A percentile compares a stretch with the other conserved stretches of the same genome.
These are phyloP conservation scores for Brachyhypopomus gauderio DNA, from an alignment of 2,113 vertebrate species.

Conservation along the genomic window DNA sequence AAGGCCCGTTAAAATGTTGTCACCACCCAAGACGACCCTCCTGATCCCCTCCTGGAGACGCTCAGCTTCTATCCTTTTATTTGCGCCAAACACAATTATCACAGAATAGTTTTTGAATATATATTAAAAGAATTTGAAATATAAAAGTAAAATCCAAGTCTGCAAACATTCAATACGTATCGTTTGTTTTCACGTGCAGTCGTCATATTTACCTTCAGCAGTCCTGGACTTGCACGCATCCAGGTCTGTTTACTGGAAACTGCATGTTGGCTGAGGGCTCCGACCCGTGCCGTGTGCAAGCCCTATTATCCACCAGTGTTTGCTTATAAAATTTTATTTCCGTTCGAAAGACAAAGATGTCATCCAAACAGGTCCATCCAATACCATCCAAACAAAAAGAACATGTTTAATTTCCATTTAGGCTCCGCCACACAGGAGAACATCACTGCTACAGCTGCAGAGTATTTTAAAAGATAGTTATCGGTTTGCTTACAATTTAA, in stretches of 20 bases:
- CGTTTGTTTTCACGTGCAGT: background rate
- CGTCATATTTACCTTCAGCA: background rate
- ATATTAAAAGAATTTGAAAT: background rate
- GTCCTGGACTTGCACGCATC: background rate
- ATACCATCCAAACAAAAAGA: background rate
- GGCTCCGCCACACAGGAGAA: background rate
- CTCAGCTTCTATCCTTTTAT: too few relatives aligned
- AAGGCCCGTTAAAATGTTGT: too few relatives aligned
- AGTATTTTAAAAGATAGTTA: constrained; percentile 6
- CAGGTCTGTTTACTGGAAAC: constrained; percentile 3
- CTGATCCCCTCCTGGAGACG: too few relatives aligned
- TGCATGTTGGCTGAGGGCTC: background rate
- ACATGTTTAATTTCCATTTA: background rate
- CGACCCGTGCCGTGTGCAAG: too few relatives aligned
- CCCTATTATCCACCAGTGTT: constrained; percentile 34
- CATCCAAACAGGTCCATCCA: background rate
- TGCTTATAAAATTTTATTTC: constrained; percentile 54
- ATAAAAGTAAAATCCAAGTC: background rate
- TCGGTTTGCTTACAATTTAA: too few relatives aligned
- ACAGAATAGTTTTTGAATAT: background rate
- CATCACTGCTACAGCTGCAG: background rate
- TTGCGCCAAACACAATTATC: too few relatives aligned
- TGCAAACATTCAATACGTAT: background rate
- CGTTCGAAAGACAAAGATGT: background rate
- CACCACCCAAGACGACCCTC: background rate